Evolutionary conservation across 2,797 vertebrate species (phyloP).

Genomic region (Hippoglossus hippoglossus): DNA sequence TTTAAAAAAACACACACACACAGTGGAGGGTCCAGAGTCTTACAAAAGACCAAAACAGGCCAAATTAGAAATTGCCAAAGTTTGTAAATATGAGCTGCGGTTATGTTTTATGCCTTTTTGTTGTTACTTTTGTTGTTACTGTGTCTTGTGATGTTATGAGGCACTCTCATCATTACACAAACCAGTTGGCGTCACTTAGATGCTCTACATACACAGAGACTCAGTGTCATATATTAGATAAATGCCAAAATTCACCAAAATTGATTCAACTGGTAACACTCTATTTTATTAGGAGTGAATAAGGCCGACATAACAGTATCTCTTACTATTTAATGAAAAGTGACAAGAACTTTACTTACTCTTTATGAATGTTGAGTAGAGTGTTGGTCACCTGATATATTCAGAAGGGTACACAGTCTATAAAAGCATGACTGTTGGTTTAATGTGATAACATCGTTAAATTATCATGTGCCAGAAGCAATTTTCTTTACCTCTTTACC

Average conservation of each 20-base stretch:
- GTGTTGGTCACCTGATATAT: constrained; percentile 14
- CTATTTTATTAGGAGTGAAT: constrained; percentile 25
- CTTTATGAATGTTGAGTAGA: constrained; percentile 7
- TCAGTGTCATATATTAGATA: constrained; percentile 24
- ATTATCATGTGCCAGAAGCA: neutral
- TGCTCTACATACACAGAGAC: constrained; percentile 12
- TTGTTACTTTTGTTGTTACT: constrained; percentile 40
- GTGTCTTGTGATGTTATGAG: constrained; percentile 47
- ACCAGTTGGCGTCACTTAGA: constrained; percentile 33
- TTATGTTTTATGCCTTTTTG: constrained; percentile 59
- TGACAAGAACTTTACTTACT: constrained; percentile 16
- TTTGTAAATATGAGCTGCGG: constrained; percentile 69
- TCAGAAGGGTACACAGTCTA: neutral
- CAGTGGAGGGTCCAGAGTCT: constrained; percentile 48
- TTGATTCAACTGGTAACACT: constrained; percentile 5
- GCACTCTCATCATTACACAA: constrained; percentile 39
- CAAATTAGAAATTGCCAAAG: constrained; percentile 57
- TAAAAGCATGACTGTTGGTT: neutral
- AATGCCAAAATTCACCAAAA: neutral
- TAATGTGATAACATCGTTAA: neutral
- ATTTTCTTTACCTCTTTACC: neutral
- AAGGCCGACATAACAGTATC: constrained; percentile 1
- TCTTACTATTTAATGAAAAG: constrained; percentile 27
- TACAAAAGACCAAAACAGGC: constrained; percentile 81
- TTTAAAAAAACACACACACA: constrained; percentile 4